phyloP scores from a whole-genome alignment of 2,797 vertebrate species.

The Diplodus puntazzo region DNA sequence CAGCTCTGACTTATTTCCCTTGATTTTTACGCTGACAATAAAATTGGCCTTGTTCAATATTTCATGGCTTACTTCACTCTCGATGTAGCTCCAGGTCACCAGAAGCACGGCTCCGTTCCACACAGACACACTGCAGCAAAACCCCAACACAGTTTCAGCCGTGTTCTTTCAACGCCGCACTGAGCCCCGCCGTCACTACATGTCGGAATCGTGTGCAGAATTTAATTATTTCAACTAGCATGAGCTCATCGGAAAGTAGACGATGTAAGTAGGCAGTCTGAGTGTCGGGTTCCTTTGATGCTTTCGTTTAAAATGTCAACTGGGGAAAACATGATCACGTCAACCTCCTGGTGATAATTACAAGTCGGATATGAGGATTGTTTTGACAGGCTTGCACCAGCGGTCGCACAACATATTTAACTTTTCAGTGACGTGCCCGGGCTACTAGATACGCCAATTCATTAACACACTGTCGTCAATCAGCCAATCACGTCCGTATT shows the following conservation, averaged over 20 bases:
- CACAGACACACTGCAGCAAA: conserved; percentile 29
- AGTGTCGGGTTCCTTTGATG: conserved; percentile 50
- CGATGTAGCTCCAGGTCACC: conserved; percentile 44
- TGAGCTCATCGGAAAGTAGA: conserved; percentile 69
- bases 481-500: not conserved
- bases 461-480: conserved; percentile 1
- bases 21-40: conserved; percentile 22
- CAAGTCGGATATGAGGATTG: conserved; percentile 14
- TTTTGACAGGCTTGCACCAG: conserved; percentile 59
- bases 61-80: conserved; percentile 58
- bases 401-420: conserved; percentile 5
- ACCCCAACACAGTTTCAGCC: conserved; percentile 42
- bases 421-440: not conserved
- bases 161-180: conserved; percentile 47
- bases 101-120: conserved; percentile 49
- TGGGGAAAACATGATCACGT: conserved; percentile 38
- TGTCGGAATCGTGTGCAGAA: conserved; percentile 48
- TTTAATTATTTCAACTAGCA: conserved; percentile 52
- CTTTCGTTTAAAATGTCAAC: conserved; percentile 41
- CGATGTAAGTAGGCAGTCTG: conserved; percentile 42
- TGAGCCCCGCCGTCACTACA: conserved; percentile 19
- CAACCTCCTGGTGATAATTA: conserved; percentile 57
- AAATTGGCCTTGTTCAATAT: conserved; percentile 35
- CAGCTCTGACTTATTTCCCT: not conserved
- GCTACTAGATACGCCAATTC: not conserved